A percentile compares a stretch with the other conserved stretches of the same genome.
phyloP scores from a whole-genome alignment of 2,113 vertebrate genomes.

The Polypterus senegalus region DNA sequence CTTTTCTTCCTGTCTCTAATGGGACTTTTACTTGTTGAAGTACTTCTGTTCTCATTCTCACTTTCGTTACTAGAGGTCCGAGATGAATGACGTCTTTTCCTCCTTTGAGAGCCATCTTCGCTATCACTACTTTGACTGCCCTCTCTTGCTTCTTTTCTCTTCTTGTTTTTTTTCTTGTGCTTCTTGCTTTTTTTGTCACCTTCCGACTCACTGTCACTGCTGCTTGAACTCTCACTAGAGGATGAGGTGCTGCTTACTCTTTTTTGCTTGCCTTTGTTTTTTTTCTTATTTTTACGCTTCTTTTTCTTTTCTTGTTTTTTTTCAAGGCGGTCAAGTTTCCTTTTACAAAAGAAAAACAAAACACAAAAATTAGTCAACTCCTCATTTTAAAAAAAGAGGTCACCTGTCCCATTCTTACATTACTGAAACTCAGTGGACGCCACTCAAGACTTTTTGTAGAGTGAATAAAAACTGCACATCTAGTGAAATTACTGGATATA shows the following conservation, averaged over 20 bases:
- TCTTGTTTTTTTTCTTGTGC: conserved; percentile 56
- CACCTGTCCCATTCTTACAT: no score
- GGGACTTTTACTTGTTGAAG: conserved; percentile 21
- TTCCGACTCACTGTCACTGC: conserved; percentile 57
- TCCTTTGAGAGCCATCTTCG: conserved; percentile 43
- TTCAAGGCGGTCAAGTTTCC: conserved; percentile 89
- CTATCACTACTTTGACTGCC: conserved; percentile 50
- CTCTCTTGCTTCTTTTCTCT: conserved; percentile 56
- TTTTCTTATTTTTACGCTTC: conserved; percentile 58
- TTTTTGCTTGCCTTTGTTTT: conserved; percentile 63
- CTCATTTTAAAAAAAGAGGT: conserved; percentile 1
- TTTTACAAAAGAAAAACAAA: conserved; percentile 24
- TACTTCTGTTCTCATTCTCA: neutral
- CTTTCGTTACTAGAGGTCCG: no score
- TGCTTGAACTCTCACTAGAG: conserved; percentile 51
- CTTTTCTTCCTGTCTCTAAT: conserved; percentile 27
- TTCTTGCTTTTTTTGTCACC: conserved; percentile 48
- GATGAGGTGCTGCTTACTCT: conserved; percentile 35
- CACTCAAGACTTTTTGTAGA: no score
- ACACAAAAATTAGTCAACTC: neutral
- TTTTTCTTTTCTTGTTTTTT: conserved; percentile 71
- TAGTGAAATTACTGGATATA: no score
- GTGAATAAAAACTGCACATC: no score
- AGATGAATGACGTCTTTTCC: conserved; percentile 32
- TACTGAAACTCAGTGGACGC: no score